A percentile compares a stretch with the other conserved stretches of the same genome.
phyloP scores from a whole-genome alignment of 30 jellyfish, hydroid and myxozoan species.

The Morbakka virulenta region DNA sequence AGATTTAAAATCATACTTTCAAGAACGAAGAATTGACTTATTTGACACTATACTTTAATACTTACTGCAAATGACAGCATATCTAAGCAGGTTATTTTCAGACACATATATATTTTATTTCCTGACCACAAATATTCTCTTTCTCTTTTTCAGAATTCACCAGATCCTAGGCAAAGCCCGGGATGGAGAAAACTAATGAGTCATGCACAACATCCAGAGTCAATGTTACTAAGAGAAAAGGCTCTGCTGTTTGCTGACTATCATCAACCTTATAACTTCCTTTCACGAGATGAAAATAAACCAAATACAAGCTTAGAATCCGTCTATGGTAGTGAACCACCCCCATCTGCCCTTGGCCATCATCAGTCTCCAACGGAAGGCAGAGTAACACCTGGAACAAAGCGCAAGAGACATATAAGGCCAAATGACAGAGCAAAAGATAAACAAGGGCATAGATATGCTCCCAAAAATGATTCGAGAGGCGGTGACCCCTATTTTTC shows the following conservation, averaged over 20 bases:
- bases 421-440: constrained; percentile 29
- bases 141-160: constrained; percentile 54
- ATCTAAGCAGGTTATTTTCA: no score
- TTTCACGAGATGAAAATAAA: constrained; percentile 54
- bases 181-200: constrained; percentile 96
- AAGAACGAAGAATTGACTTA: no score
- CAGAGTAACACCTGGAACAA: constrained; percentile 19
- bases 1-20: no score
- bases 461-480: background rate
- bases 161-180: constrained; percentile 91
- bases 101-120: no score
- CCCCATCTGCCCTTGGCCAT: constrained; percentile 33
- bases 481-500: background rate
- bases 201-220: constrained; percentile 88
- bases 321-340: constrained; percentile 71
- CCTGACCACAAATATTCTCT: no score
- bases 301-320: constrained; percentile 95
- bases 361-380: constrained; percentile 34
- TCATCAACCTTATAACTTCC: constrained; percentile 89
- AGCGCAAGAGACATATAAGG: constrained; percentile 34
- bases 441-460: background rate
- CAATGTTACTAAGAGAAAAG: constrained; percentile 76
- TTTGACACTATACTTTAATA: no score
- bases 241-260: constrained; percentile 91
- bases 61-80: no score